phyloP scores from a whole-genome alignment of 2,113 vertebrate genomes.

The Corythoichthys haematopterus region DNA sequence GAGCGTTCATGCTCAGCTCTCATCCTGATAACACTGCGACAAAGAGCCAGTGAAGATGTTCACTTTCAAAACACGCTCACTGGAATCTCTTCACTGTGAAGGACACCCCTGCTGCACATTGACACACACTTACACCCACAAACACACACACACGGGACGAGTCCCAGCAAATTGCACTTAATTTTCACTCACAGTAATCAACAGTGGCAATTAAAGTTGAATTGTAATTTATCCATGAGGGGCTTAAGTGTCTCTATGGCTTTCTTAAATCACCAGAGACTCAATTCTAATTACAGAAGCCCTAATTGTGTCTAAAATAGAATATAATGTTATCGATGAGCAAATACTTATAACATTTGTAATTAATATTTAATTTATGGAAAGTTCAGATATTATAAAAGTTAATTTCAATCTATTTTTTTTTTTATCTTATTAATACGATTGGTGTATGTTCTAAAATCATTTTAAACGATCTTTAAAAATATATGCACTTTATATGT shows the following conservation, averaged over 20 bases:
- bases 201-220: conserved; percentile 21
- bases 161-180: conserved; percentile 21
- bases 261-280: not conserved
- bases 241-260: conserved; percentile 6
- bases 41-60: conserved; percentile 66
- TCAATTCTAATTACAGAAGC: not conserved
- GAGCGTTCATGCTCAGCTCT: conserved; percentile 59
- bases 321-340: not conserved
- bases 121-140: conserved; percentile 28
- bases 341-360: not conserved
- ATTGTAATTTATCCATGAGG: conserved; percentile 11
- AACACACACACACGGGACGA: conserved; percentile 13
- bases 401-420: too few species aligned
- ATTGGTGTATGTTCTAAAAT: not conserved
- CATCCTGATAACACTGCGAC: conserved; percentile 74
- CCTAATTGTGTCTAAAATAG: not conserved
- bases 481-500: not conserved
- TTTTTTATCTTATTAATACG: not conserved
- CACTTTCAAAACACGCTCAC: conserved; percentile 49
- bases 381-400: not conserved
- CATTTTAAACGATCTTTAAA: not conserved
- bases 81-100: conserved; percentile 49
- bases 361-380: not conserved
- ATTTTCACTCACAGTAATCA: conserved; percentile 18
- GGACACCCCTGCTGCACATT: conserved; percentile 52